A percentile compares a stretch with the other conserved stretches of the same genome.
phyloP scores from a whole-genome alignment of 2,888 invertebrate species.

The Spilarctia lutea region DNA sequence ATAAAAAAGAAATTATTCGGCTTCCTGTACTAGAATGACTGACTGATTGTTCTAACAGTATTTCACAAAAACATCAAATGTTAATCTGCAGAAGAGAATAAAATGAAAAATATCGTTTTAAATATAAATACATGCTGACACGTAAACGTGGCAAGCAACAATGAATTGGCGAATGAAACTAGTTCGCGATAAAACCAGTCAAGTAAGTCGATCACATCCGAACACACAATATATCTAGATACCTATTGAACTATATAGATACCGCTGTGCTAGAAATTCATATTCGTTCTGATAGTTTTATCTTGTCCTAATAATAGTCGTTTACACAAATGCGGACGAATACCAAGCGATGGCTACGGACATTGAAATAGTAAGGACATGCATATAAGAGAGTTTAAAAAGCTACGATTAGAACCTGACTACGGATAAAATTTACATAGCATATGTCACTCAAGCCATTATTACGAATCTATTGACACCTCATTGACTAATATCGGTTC shows the following conservation, averaged over 20 bases:
- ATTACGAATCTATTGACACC: too few species aligned
- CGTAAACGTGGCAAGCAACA: slow-evolving; percentile 35
- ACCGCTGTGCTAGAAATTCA: slow-evolving; percentile 18
- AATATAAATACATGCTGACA: slow-evolving; percentile 33
- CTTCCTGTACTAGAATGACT: not conserved
- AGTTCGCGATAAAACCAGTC: slow-evolving; percentile 19
- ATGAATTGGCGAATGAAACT: slow-evolving; percentile 30
- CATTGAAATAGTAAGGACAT: too few species aligned
- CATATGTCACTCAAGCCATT: too few species aligned
- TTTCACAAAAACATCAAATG: slow-evolving; percentile 29
- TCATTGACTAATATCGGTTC: too few species aligned
- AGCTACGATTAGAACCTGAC: too few species aligned
- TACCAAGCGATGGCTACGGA: not conserved
- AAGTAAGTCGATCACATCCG: slow-evolving; percentile 60
- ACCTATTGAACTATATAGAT: slow-evolving; percentile 46
- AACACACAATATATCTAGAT: slow-evolving; percentile 56
- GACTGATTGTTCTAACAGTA: slow-evolving; percentile 15
- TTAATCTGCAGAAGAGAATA: slow-evolving; percentile 5
- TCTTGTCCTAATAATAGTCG: not conserved
- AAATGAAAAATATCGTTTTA: slow-evolving; percentile 32
- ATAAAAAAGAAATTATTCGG: too few species aligned
- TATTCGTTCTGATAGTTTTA: not conserved
- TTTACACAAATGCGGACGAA: not conserved
- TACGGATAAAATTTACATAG: too few species aligned
- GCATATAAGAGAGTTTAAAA: not conserved